Base-by-base conservation (phyloP, 2,113 vertebrate species). In the Malurus cyaneus region DNA sequence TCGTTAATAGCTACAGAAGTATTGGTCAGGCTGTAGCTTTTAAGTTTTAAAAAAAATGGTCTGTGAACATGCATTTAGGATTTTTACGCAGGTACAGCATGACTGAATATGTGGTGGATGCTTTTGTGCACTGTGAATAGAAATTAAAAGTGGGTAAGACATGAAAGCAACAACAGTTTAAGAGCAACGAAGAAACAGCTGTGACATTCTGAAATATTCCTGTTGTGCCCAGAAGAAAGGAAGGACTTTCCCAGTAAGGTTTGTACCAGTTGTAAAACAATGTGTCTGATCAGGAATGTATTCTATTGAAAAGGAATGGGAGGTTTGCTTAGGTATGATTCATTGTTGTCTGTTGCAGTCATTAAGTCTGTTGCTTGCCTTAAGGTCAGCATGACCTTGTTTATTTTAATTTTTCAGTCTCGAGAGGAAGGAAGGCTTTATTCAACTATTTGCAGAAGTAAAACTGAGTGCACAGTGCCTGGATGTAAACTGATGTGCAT, bases 291-390 rank as follows among this genome's bases (percentile, higher is more conserved):
- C 93, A 93, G 92, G 94, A 96, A 86, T 72, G 28, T 31, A 53
- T 91, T 83, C 81, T 89, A 53, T 86, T 94, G 84, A 77, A 88
- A 95, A 71, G 49, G 29, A 92, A 88, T 56, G 46, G 39, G 69
- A 90, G 49, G n/a, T 93, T 95, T 94, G 56, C 52, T 93, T 89
- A 67, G 46, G 56, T 65, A 95, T 95, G 89, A 97, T 94, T 97
- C 92, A 97, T 94, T 1, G 0, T 85, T 89, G 79, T 95, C 92
- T 96, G 78, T 49, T 94, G 73, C 59, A 77, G 64, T 89, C 96
- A 92, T 96, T 96, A 95, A 85, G 70, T 70, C 64, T 88, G 52
- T 82, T 95, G 23, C 84, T 93, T 94, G 77, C 57, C 64, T 95
- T 65, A 52, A 72, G 90, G 96, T 97, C 95, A 93, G 64, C 60